phyloP scores from a whole-genome alignment of 2,113 vertebrate genomes.

The Elanoides forficatus region DNA sequence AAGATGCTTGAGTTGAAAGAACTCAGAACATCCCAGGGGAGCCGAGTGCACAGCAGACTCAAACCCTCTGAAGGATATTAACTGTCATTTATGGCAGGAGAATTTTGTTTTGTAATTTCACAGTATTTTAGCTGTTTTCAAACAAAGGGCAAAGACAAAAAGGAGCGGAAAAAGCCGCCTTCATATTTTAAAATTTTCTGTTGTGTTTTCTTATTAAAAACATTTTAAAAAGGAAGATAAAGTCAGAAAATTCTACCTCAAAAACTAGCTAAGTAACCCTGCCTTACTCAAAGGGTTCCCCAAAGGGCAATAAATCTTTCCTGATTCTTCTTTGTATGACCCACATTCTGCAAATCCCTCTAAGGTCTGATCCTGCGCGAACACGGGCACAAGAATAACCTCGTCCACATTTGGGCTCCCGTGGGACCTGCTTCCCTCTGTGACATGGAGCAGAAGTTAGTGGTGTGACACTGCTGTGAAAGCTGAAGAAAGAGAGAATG shows the following conservation, averaged over 20 bases:
- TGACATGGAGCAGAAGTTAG: not conserved
- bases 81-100: not conserved
- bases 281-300: not conserved
- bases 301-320: not conserved
- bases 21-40: conserved; percentile 1
- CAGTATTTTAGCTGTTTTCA: not conserved
- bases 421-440: not conserved
- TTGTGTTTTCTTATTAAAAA: not conserved
- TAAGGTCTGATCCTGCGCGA: not conserved
- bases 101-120: not conserved
- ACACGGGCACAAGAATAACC: not conserved
- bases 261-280: not conserved
- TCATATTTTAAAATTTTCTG: not conserved
- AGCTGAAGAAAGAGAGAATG: not conserved
- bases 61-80: not conserved
- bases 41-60: not conserved
- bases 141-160: not conserved
- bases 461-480: fast-evolving
- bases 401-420: not conserved
- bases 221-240: not conserved
- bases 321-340: not conserved
- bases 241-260: not conserved
- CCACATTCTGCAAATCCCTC: not conserved
- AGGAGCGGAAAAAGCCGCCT: not conserved
- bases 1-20: conserved; percentile 48